Base-by-base conservation (phyloP, 1,140 invertebrate genomes). In the Neuroterus valhalla region DNA sequence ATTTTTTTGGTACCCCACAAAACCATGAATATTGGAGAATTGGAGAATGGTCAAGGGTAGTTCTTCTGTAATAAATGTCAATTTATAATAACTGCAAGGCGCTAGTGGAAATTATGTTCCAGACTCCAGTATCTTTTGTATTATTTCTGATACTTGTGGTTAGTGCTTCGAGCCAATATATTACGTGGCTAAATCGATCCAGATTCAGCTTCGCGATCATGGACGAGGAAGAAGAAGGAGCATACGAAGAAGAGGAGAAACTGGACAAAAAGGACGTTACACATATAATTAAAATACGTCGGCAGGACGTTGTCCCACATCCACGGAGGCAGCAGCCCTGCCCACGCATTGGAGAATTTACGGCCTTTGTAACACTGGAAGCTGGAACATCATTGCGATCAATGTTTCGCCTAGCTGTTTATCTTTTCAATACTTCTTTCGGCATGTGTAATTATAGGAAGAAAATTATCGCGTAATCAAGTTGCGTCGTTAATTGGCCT, bases 381-480 rank as follows among this genome's bases (percentile, higher is more conserved):
- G 23, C 31, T 62, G 21, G 23, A 62, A 38, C 55, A 62, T 62
- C 15, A 62, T 62, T 62, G 23, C 21, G 55, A 62, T 62, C 26
- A 38, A 62, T 62, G 55, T 62, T 38, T 31, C 55, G 55, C 55
- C 31, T 23, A 38, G 55, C 11, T 62, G 55, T 23, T 38, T 62
- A n/a, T 31, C 12, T 31, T 62, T 62, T 14, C 5, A 62, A 62
- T 15, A 26, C 55, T 62, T 38, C 31, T 62, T 62, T 26, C n/a
- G n/a, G 26, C 26, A 62, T 62, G 55, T 31, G 15, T 38, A 62
- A 62, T 62, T 38, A 14, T 62, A 62, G 55, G 21, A 38, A 62
- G 55, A n/a, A 62, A 62, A 62, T 62, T 38, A 62, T 62, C 55
- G 12, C 21, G 55, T 62, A 62, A 62, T 62, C 23, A 38, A 62